Conservation (phyloP, 2,888 invertebrate genomes). For the Colletes collaris region DNA sequence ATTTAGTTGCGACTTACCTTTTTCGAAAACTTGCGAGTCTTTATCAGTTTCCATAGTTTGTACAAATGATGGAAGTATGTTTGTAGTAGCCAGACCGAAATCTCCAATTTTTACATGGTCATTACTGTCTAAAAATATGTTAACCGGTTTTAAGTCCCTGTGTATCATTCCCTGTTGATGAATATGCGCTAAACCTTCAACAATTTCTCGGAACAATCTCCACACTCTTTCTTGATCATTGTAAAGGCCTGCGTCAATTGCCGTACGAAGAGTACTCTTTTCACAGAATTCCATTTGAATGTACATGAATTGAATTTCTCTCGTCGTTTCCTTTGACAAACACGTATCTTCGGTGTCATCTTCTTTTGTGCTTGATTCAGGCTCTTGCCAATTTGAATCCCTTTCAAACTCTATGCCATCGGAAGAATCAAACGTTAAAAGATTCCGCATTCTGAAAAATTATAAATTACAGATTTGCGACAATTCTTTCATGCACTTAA, state of each 20-base stretch:
- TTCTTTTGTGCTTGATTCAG: slow-evolving; percentile 42
- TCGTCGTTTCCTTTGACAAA: slow-evolving; percentile 38
- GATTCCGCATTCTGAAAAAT: slow-evolving; percentile 72
- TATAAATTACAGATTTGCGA: too few species aligned
- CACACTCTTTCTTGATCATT: slow-evolving; percentile 92
- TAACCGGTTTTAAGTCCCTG: slow-evolving; percentile 93
- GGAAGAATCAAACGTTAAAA: slow-evolving; percentile 82
- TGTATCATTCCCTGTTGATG: slow-evolving; percentile 96
- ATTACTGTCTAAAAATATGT: slow-evolving; percentile 96
- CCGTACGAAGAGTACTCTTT: slow-evolving; percentile 94
- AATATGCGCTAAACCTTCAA: slow-evolving; percentile 95
- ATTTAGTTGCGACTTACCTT: slow-evolving; percentile 63
- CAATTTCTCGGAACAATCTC: slow-evolving; percentile 97
- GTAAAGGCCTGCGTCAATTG: slow-evolving; percentile 93
- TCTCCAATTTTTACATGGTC: slow-evolving; percentile 99
- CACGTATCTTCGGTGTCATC: slow-evolving; percentile 50
- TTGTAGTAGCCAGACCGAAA: slow-evolving; percentile 97
- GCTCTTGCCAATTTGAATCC: slow-evolving; percentile 75
- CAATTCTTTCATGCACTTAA: too few species aligned
- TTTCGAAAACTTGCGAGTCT: slow-evolving; percentile 72
- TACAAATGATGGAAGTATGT: slow-evolving; percentile 84
- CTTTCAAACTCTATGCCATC: slow-evolving; percentile 87
- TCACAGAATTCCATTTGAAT: slow-evolving; percentile 99
- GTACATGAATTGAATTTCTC: slow-evolving; percentile 90
- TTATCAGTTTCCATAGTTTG: slow-evolving; percentile 72